These are phyloP conservation scores for Glaucidium brasilianum DNA, from an alignment of 2,113 vertebrate genomes.

Conservation along the genomic window DNA sequence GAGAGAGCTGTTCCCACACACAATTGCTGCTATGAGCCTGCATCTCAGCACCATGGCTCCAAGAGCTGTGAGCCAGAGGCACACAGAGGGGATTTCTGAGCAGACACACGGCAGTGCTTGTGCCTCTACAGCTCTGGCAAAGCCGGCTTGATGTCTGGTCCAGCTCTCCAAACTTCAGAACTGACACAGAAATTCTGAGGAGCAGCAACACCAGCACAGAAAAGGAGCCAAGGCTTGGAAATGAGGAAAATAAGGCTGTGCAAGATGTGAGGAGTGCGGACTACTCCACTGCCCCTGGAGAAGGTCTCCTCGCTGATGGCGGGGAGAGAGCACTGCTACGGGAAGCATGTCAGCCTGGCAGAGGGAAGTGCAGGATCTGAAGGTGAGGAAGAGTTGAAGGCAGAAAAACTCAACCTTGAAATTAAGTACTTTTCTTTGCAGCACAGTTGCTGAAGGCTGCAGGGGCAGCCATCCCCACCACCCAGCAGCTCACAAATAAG, in stretches of 20 bases:
- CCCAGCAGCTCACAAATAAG: not conserved
- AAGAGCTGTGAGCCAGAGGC: not conserved
- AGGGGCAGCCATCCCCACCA: not conserved
- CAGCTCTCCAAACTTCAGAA: not conserved
- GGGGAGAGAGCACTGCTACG: rapidly evolving
- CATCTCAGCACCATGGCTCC: not conserved
- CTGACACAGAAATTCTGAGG: not conserved
- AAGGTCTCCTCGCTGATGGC: not conserved
- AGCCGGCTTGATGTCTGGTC: not conserved
- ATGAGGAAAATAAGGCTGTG: rapidly evolving
- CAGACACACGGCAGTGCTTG: rapidly evolving
- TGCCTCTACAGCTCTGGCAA: not conserved
- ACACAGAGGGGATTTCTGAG: not conserved
- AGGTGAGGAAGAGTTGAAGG: not conserved
- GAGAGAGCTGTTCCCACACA: not conserved
- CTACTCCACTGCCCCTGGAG: not conserved
- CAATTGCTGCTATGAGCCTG: not conserved
- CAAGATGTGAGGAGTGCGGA: not conserved
- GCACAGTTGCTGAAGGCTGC: not conserved
- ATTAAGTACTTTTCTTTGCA: not conserved
- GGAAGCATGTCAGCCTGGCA: rapidly evolving
- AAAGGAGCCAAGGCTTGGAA: not conserved
- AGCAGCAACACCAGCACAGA: not conserved
- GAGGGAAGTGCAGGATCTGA: not conserved
- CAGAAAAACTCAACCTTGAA: not conserved